These are phyloP conservation scores for Melinopterus prodromus DNA, from an alignment of 2,888 invertebrate genomes.

Conservation along the genomic window DNA sequence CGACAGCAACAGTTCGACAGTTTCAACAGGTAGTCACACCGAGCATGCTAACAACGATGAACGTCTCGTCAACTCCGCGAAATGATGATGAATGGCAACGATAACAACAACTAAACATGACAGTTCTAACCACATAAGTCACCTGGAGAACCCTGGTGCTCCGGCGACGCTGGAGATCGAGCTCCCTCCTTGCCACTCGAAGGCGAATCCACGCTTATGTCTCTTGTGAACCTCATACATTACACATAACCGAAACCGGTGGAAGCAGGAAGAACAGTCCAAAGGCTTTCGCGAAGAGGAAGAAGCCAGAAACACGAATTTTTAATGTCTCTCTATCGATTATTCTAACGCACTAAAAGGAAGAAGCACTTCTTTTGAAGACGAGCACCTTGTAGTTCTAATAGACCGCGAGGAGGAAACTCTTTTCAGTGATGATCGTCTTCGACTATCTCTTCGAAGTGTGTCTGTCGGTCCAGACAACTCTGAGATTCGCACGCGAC, in stretches of 20 bases:
- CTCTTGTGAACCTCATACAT: slow-evolving; percentile 48
- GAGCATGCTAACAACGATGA: background rate
- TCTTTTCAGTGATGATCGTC: background rate
- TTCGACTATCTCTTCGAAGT: background rate
- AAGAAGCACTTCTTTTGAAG: background rate
- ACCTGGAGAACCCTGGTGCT: slow-evolving; percentile 55
- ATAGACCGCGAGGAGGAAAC: background rate
- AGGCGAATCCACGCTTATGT: slow-evolving; percentile 57
- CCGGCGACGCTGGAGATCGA: slow-evolving; percentile 55
- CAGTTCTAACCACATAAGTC: slow-evolving; percentile 43
- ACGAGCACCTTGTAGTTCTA: background rate
- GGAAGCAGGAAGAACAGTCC: background rate
- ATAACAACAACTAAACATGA: slow-evolving; percentile 29
- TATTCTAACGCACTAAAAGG: background rate
- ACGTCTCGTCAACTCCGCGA: background rate
- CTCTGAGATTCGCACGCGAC: slow-evolving; percentile 49
- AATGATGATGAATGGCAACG: slow-evolving; percentile 20
- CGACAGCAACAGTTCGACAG: slow-evolving; percentile 16
- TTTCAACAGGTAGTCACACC: slow-evolving; percentile 23
- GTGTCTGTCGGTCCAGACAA: slow-evolving; percentile 43
- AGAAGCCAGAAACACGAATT: background rate
- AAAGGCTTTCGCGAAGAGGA: background rate
- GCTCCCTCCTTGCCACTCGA: slow-evolving; percentile 53
- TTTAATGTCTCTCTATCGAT: background rate
- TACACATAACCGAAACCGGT: slow-evolving; percentile 32